A percentile compares a stretch with the other conserved stretches of the same genome.
Evolutionary conservation across 2,888 invertebrate genomes (phyloP).

Genomic region (Aspidiotus rigidus): DNA sequence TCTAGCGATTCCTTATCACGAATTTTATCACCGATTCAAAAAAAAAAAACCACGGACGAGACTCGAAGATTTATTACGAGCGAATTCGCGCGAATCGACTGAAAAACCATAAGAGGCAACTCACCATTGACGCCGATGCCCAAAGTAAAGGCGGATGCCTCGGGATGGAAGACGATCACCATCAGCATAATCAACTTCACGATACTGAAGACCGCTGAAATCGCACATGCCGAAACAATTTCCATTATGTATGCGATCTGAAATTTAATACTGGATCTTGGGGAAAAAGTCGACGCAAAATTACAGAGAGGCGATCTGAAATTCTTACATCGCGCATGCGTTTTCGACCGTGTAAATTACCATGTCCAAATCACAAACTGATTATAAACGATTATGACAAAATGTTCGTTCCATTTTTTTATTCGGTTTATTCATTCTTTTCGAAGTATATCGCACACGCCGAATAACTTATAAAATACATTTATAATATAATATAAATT

Average conservation of each 20-base stretch:
- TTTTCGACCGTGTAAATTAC: constrained; percentile 31
- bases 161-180: constrained; percentile 24
- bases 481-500: no score
- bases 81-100: not conserved
- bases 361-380: constrained; percentile 31
- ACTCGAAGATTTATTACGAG: not conserved
- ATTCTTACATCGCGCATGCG: constrained; percentile 33
- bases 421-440: constrained; percentile 6
- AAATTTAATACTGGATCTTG: constrained; percentile 19
- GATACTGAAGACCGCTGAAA: constrained; percentile 25
- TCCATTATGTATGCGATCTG: constrained; percentile 26
- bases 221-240: constrained; percentile 29
- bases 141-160: constrained; percentile 11
- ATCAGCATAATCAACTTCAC: constrained; percentile 21
- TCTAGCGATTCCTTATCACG: no score
- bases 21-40: not conserved
- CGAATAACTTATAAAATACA: no score
- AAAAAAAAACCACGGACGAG: not conserved
- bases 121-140: constrained; percentile 24
- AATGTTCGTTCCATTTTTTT: constrained; percentile 23
- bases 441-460: no score
- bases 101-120: not conserved
- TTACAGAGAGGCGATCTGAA: constrained; percentile 28
- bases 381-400: constrained; percentile 33
- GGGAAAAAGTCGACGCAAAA: constrained; percentile 26